A percentile compares a stretch with the other conserved stretches of the same genome.
These are phyloP conservation scores for Tachuris rubrigastra DNA, from an alignment of 2,113 vertebrate species.

Conservation along the genomic window DNA sequence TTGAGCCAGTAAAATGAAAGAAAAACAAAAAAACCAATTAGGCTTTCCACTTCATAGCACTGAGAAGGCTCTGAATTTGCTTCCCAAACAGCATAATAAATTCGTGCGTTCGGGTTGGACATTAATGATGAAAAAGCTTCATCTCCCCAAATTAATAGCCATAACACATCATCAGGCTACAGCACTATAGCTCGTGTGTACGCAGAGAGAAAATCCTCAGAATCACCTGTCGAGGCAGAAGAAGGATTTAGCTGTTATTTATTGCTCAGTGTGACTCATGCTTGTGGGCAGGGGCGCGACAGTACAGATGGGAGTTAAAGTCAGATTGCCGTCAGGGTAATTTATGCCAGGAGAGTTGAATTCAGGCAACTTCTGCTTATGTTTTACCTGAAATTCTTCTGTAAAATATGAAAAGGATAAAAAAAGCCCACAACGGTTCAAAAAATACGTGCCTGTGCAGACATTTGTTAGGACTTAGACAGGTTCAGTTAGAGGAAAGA, in stretches of 20 bases:
- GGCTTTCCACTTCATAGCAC: not conserved
- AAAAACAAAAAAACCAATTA: not conserved
- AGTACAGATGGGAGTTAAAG: conserved; percentile 28
- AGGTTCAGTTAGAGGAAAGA: not conserved
- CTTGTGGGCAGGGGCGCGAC: not conserved
- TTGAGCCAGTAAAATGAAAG: not conserved
- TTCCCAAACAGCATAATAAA: not conserved
- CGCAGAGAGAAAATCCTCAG: conserved; percentile 2
- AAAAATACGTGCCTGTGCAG: not conserved
- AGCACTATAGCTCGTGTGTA: not conserved
- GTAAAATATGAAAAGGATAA: not conserved
- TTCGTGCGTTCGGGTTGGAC: not conserved
- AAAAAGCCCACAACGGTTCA: too few species aligned
- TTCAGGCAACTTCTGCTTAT: conserved; percentile 4
- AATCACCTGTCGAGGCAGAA: not conserved
- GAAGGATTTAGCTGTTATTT: conserved; percentile 32
- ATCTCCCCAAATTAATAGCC: conserved; percentile 21
- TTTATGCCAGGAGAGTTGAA: conserved; percentile 45
- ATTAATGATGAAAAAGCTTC: not conserved
- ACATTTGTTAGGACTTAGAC: not conserved
- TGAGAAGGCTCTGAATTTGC: not conserved
- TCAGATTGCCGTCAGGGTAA: not conserved
- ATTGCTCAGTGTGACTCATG: conserved; percentile 32
- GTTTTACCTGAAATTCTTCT: not conserved
- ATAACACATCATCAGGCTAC: not conserved